These are phyloP conservation scores for Zoanthus gigantus DNA, from an alignment of 92 coral and sea anemone species.

Conservation along the genomic window DNA sequence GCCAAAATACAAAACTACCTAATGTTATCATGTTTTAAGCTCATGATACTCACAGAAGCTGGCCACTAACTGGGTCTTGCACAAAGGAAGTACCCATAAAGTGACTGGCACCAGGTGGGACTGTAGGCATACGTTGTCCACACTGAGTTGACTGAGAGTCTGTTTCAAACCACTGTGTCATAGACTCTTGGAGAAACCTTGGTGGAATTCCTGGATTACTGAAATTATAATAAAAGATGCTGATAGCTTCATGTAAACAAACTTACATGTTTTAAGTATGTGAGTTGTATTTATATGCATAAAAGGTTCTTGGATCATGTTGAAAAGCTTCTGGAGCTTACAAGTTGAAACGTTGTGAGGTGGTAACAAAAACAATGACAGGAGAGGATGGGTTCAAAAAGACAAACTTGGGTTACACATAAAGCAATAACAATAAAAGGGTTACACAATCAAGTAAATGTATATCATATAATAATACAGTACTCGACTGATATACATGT, in stretches of 20 bases:
- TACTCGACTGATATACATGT: not conserved
- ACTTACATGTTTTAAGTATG: not conserved
- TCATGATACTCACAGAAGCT: slow-evolving; percentile 50
- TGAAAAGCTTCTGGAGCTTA: not conserved
- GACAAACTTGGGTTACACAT: not conserved
- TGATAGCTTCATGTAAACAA: not conserved
- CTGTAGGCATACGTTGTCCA: slow-evolving; percentile 59
- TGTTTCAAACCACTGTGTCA: slow-evolving; percentile 53
- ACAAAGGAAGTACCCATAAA: slow-evolving; percentile 55
- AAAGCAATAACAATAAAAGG: not conserved
- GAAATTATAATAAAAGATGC: not conserved
- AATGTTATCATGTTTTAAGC: not conserved
- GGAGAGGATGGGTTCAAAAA: too few relatives aligned
- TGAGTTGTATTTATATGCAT: not conserved
- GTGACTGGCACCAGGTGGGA: slow-evolving; percentile 56
- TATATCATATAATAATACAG: not conserved
- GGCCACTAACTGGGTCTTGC: slow-evolving; percentile 61
- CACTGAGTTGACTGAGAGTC: slow-evolving; percentile 50
- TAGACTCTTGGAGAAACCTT: slow-evolving; percentile 40
- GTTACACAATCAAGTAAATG: not conserved
- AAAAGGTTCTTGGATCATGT: not conserved
- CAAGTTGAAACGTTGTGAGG: not conserved
- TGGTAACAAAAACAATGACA: not conserved
- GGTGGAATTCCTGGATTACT: slow-evolving; percentile 60
- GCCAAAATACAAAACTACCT: not conserved